Evolutionary conservation across 2,888 invertebrate genomes (phyloP).

Genomic region (Protonemura montana): DNA sequence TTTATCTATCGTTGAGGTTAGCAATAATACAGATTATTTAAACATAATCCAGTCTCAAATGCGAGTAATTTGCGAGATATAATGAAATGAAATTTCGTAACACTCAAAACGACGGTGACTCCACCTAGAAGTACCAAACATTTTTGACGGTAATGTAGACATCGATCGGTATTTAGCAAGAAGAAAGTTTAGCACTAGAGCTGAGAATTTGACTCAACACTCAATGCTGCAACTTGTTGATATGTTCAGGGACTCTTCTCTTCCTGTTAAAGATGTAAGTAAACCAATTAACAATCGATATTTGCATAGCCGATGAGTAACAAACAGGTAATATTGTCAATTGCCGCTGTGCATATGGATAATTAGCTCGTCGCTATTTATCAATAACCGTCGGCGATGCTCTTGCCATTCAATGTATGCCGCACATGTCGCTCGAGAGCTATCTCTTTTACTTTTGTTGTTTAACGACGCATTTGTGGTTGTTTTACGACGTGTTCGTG

Average conservation of each 20-base stretch:
- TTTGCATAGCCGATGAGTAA: constrained; percentile 47
- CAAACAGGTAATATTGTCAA: constrained; percentile 46
- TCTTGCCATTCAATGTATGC: background rate
- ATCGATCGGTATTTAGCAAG: no score
- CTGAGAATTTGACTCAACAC: no score
- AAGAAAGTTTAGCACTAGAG: no score
- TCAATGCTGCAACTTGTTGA: background rate
- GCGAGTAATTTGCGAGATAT: no score
- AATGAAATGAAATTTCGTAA: no score
- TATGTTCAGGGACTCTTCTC: background rate
- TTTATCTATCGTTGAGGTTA: no score
- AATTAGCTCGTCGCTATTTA: constrained; percentile 49
- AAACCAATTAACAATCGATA: constrained; percentile 48
- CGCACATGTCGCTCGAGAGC: background rate
- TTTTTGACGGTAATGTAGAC: no score
- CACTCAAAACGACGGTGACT: no score
- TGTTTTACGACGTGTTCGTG: background rate
- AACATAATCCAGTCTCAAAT: no score
- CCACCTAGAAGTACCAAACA: no score
- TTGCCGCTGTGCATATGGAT: constrained; percentile 44
- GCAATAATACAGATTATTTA: no score
- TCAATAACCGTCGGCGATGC: constrained; percentile 46
- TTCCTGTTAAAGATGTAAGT: background rate
- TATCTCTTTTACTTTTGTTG: background rate
- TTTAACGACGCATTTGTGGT: background rate